Evolutionary conservation across 2,888 invertebrate species (phyloP).

Genomic region (Megamerina dolium): DNA sequence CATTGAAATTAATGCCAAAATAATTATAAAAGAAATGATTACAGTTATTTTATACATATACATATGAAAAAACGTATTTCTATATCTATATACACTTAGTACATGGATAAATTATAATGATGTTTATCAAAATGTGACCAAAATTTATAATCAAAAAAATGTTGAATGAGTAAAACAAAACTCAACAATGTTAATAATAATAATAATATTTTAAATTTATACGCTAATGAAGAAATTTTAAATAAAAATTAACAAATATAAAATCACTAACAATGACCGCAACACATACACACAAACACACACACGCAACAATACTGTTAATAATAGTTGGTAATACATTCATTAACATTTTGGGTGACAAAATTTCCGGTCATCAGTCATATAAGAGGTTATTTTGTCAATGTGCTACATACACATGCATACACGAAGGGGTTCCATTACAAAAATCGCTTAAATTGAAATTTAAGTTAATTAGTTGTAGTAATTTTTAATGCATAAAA

Average conservation of each 20-base stretch:
- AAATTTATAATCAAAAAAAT: not conserved
- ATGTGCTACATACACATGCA: not conserved
- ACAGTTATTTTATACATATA: no score
- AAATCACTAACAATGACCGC: no score
- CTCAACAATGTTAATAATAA: no score
- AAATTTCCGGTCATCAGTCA: constrained; percentile 36
- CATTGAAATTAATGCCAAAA: no score
- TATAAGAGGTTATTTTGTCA: constrained; percentile 3
- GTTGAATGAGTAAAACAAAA: no score
- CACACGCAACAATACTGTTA: no score
- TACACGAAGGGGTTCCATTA: constrained; percentile 14
- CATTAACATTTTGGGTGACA: constrained; percentile 38
- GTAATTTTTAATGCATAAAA: constrained; percentile 21
- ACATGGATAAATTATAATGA: no score
- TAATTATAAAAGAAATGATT: no score
- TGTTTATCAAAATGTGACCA: constrained; percentile 8
- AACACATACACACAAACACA: no score
- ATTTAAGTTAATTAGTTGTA: constrained; percentile 41
- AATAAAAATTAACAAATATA: constrained; percentile 15
- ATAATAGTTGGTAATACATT: no score
- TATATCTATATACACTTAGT: no score
- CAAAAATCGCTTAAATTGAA: constrained; percentile 40
- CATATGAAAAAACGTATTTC: no score
- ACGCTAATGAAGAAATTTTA: constrained; percentile 39
- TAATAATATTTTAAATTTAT: constrained; percentile 28